Evolutionary conservation across 2,797 vertebrate genomes (phyloP), one percentile per base, ranked within the genome.

Genomic region (Enteromius anoplus): DNA sequence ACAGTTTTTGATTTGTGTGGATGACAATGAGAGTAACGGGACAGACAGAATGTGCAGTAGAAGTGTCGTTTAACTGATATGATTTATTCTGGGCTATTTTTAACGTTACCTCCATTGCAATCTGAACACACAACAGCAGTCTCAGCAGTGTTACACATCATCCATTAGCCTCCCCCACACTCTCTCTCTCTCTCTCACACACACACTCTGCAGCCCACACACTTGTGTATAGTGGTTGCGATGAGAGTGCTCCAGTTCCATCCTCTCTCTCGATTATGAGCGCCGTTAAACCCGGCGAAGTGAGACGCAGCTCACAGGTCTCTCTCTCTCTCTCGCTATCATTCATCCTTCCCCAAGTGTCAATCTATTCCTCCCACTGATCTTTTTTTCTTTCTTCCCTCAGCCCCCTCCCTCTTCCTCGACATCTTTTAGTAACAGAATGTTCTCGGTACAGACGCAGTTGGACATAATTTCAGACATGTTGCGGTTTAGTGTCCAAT

Each of bases 291-390:
- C 37, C 23, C 17, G 6, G 42, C 32, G 10, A 51, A 70, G 21
- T 70, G 51, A 66, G 9, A 8, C 5, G 10, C 45, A 15, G 32
- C 62, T 51, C 53, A 15, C 76, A n/a, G 32, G 55, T 40, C 49
- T 34, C 15, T 55, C 78, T 40, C 40, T 40, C 32, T 65, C 40
- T 34, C 42, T 29, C 29, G 17, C 55, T n/a, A 15, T 62, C 77
- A 65, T 80, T 62, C 53, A 26, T 79, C 32, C 64, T 60, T 60
- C 83, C n/a, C 49, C 14, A 55, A 64, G 78, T 83, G 83, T 81
- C 75, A 80, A 84, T 82, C 47, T 64, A 85, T 84, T 83, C 81
- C 79, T 75, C 65, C 80, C 82, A 55, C 87, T 70, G 21, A 42
- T 53, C 60, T 47, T 19, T 37, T 17, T 69, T 29, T 58, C 40